Conservation (phyloP, 2,113 vertebrate genomes). For the Limanda limanda region DNA sequence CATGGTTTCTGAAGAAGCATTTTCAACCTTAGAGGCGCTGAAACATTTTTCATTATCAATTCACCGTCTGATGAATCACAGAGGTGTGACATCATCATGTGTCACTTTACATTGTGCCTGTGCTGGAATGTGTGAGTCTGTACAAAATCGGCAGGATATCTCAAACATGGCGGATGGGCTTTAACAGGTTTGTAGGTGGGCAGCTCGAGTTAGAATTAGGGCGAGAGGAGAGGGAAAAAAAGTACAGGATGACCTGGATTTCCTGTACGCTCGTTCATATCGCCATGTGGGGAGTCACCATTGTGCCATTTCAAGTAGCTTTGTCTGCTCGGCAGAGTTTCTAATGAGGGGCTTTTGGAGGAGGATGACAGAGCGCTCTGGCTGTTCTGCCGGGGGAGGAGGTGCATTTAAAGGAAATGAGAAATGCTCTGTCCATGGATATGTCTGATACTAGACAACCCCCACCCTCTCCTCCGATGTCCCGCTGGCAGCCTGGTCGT, state of each 20-base stretch:
- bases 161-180: slow-evolving; percentile 13
- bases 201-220: slow-evolving; percentile 27
- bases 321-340: slow-evolving; percentile 77
- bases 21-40: slow-evolving; percentile 10
- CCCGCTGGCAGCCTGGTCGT: slow-evolving; percentile 75
- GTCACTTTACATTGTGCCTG: neutral
- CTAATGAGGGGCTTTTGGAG: slow-evolving; percentile 82
- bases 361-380: slow-evolving; percentile 74
- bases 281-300: slow-evolving; percentile 70
- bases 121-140: slow-evolving; percentile 14
- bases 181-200: slow-evolving; percentile 29
- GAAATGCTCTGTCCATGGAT: slow-evolving; percentile 57
- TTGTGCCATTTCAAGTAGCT: slow-evolving; percentile 75
- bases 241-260: slow-evolving; percentile 71
- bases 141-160: slow-evolving; percentile 9
- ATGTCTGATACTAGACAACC: slow-evolving; percentile 61
- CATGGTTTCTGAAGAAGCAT: slow-evolving; percentile 40
- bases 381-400: slow-evolving; percentile 50
- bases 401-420: slow-evolving; percentile 66
- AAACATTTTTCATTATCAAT: slow-evolving; percentile 1
- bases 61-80: slow-evolving; percentile 27
- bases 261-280: slow-evolving; percentile 55
- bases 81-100: neutral
- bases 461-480: slow-evolving; percentile 45
- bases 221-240: slow-evolving; percentile 16